A percentile compares a stretch with the other conserved stretches of the same genome.
Conservation (phyloP, 2,888 invertebrate genomes). For the Hetaerina titia region DNA sequence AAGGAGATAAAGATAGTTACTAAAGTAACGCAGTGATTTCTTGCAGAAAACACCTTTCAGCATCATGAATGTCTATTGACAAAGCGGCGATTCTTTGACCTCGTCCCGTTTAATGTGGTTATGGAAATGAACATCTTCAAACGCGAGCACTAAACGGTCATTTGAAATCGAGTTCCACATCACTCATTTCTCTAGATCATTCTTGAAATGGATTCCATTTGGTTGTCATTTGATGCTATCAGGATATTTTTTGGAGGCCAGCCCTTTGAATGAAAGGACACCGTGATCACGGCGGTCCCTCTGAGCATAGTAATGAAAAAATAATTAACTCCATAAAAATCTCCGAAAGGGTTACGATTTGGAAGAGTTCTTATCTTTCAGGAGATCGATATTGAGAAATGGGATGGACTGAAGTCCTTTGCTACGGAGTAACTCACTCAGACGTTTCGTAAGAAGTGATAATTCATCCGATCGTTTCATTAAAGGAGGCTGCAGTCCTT, state of each 20-base stretch:
- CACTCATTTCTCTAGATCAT: neutral
- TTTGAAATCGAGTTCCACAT: neutral
- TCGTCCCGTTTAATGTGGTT: neutral
- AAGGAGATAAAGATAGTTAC: neutral
- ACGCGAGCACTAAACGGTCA: slow-evolving; percentile 9
- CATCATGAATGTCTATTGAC: neutral
- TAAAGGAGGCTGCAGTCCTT: neutral
- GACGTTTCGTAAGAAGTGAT: slow-evolving; percentile 42
- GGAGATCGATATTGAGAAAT: slow-evolving; percentile 20
- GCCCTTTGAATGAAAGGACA: neutral
- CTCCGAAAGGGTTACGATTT: neutral
- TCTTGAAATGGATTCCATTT: slow-evolving; percentile 4
- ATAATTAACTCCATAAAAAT: neutral
- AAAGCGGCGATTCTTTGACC: neutral
- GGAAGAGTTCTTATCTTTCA: neutral
- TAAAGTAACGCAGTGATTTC: neutral
- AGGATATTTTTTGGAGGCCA: neutral
- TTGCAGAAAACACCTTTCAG: neutral
- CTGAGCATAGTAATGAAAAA: neutral
- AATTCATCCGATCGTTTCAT: slow-evolving; percentile 49
- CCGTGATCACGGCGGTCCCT: neutral
- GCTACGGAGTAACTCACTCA: neutral
- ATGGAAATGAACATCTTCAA: neutral
- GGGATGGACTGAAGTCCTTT: neutral
- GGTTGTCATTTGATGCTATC: slow-evolving; percentile 2